Percentiles rank a stretch among this genome's conserved stretches.
Evolutionary conservation across 2,797 vertebrate species (phyloP).

Genomic region (Schizothorax lantsangensis): DNA sequence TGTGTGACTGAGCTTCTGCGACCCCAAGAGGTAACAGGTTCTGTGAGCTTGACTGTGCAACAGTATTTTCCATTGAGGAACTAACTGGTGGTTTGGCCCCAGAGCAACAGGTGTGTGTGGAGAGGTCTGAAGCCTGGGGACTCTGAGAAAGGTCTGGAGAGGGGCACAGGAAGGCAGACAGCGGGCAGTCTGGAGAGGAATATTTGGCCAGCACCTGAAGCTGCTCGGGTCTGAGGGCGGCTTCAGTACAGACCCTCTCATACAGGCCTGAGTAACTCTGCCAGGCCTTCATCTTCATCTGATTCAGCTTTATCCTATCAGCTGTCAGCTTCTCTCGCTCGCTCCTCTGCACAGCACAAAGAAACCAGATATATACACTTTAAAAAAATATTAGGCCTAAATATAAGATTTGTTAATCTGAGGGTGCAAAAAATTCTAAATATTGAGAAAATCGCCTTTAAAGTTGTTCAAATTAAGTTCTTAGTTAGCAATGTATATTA

Average conservation of each 20-base stretch:
- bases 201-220: conserved; percentile 93
- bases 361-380: background rate
- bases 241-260: conserved; percentile 88
- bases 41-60: conserved; percentile 7
- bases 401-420: background rate
- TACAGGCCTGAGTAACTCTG: conserved; percentile 89
- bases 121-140: conserved; percentile 48
- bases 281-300: conserved; percentile 64
- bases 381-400: too few species aligned
- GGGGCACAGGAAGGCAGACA: conserved; percentile 82
- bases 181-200: conserved; percentile 86
- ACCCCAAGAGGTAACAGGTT: conserved; percentile 4
- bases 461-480: too few species aligned
- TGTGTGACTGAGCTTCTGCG: background rate
- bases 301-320: conserved; percentile 56
- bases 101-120: conserved; percentile 25
- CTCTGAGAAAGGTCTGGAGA: conserved; percentile 60
- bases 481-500: too few species aligned
- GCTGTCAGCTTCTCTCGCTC: conserved; percentile 55
- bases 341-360: conserved; percentile 44
- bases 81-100: conserved; percentile 17
- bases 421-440: too few species aligned
- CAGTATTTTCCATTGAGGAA: conserved; percentile 5
- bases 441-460: too few species aligned
- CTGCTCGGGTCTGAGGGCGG: conserved; percentile 88